Evolutionary conservation across 1,140 invertebrate species (phyloP).

Genomic region (Ectropis grisescens): DNA sequence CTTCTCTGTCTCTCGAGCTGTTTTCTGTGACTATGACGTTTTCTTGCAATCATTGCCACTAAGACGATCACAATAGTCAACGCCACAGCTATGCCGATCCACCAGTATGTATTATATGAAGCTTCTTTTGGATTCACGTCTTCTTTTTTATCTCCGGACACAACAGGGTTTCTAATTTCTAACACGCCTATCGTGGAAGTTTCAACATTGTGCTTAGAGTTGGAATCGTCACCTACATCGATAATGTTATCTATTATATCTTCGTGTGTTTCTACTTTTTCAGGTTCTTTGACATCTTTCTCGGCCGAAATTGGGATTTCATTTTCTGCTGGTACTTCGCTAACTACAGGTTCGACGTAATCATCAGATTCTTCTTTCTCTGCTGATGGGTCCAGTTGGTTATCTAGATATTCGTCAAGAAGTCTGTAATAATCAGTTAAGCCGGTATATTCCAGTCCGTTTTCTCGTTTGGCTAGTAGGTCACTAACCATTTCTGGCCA

Average conservation of each 20-base stretch:
- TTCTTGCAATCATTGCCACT: conserved; percentile 53
- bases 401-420: conserved; percentile 57
- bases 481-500: conserved; percentile 54
- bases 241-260: conserved; percentile 38
- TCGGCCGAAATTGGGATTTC: conserved; percentile 26
- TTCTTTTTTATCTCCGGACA: conserved; percentile 30
- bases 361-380: conserved; percentile 27
- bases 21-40: conserved; percentile 56
- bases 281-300: conserved; percentile 7
- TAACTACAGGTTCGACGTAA: conserved; percentile 28
- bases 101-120: conserved; percentile 58
- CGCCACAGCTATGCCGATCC: conserved; percentile 54
- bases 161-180: conserved; percentile 52
- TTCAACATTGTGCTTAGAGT: conserved; percentile 34
- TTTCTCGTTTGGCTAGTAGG: conserved; percentile 48
- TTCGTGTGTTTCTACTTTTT: conserved; percentile 22
- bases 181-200: conserved; percentile 52
- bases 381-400: conserved; percentile 38
- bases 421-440: conserved; percentile 53
- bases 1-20: conserved; percentile 49
- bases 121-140: conserved; percentile 36
- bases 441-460: conserved; percentile 45
- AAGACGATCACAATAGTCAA: conserved; percentile 44
- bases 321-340: conserved; percentile 25
- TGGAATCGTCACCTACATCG: conserved; percentile 34